These are phyloP conservation scores for Ophion ventricosus DNA, from an alignment of 2,888 invertebrate genomes.

Conservation along the genomic window DNA sequence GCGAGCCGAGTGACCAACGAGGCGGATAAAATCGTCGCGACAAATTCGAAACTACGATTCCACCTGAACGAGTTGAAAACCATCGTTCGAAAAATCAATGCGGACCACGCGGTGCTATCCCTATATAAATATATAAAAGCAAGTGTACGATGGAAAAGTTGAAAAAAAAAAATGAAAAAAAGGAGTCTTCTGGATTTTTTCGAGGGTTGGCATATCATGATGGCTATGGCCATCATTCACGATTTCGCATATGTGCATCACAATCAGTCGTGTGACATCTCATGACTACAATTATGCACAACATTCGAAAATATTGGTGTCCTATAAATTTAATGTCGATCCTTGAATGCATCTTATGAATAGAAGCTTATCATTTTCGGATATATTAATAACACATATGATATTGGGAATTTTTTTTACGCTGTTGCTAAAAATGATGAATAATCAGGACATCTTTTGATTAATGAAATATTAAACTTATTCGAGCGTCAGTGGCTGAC, in stretches of 20 bases:
- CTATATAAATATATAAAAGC: constrained; percentile 8
- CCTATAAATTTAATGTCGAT: neutral
- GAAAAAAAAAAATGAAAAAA: neutral
- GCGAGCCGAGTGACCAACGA: constrained; percentile 50
- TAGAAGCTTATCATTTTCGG: neutral
- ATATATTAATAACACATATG: neutral
- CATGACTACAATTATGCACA: neutral
- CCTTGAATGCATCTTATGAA: neutral
- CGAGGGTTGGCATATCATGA: neutral
- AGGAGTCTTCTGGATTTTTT: neutral
- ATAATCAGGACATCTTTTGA: neutral
- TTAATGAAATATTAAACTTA: neutral
- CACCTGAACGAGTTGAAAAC: constrained; percentile 48
- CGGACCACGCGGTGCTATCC: constrained; percentile 26
- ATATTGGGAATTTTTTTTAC: neutral
- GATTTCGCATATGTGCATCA: neutral
- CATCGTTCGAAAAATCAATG: constrained; percentile 29
- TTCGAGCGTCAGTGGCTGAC: too few relatives aligned
- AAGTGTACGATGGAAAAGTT: neutral
- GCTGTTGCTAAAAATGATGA: neutral
- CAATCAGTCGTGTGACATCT: neutral
- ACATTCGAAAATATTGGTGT: neutral
- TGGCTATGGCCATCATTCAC: neutral
- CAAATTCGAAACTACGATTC: constrained; percentile 49
- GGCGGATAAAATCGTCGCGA: constrained; percentile 39